Evolutionary conservation across 2,113 vertebrate genomes (phyloP).

Genomic region (Paradoxurus hermaphroditus): DNA sequence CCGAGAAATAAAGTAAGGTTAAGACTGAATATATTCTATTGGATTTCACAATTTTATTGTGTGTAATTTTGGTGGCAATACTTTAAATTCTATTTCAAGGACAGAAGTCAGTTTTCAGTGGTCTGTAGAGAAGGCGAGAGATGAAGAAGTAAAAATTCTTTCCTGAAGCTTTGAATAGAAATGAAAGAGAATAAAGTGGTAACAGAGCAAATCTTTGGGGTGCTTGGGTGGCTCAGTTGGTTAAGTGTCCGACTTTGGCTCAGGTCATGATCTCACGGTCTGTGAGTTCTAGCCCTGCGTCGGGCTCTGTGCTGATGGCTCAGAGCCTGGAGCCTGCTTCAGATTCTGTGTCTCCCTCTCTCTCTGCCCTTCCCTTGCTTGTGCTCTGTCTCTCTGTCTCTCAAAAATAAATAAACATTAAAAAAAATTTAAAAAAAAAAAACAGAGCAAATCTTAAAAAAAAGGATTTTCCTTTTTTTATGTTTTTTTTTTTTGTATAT

Average conservation of each 20-base stretch:
- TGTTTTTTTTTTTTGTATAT: neutral
- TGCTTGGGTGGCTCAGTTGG: no score
- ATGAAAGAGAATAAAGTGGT: neutral
- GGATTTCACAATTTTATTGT: neutral
- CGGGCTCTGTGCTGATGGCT: no score
- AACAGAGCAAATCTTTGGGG: neutral
- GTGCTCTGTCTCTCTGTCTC: no score
- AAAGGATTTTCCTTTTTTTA: neutral
- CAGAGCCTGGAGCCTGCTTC: no score
- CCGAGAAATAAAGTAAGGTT: neutral
- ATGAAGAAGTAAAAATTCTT: neutral
- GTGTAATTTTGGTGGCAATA: neutral
- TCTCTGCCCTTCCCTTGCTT: no score
- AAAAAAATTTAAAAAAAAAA: no score
- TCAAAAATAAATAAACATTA: no score
- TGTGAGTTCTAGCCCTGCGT: no score
- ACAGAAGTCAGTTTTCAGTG: constrained; percentile 10
- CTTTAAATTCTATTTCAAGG: neutral
- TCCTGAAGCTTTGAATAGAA: neutral
- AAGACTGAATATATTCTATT: neutral
- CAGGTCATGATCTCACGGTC: no score
- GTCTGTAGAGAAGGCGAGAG: neutral
- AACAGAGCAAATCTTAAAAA: no score
- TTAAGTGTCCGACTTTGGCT: no score
- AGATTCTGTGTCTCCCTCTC: no score